phyloP scores from a whole-genome alignment of 1,140 invertebrate species.

The Bombus turneri region DNA sequence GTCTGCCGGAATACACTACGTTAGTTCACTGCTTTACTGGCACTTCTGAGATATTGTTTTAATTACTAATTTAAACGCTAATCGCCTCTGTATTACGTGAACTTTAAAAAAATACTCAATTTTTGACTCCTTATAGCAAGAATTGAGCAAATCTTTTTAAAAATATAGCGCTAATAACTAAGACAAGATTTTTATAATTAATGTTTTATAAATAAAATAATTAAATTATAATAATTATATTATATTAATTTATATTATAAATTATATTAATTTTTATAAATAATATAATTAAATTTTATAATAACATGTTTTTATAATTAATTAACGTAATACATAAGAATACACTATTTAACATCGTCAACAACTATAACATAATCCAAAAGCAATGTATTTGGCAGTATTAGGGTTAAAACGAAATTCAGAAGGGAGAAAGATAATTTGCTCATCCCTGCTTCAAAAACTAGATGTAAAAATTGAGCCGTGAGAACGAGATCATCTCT shows the following conservation, averaged over 20 bases:
- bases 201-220: background rate
- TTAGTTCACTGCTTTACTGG: slow-evolving; percentile 64
- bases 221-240: too few species aligned
- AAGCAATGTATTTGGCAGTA: slow-evolving; percentile 39
- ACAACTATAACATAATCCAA: background rate
- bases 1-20: slow-evolving; percentile 51
- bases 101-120: slow-evolving; percentile 70
- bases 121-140: slow-evolving; percentile 59
- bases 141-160: slow-evolving; percentile 30
- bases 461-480: slow-evolving; percentile 62
- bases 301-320: background rate
- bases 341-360: background rate
- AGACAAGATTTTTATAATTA: background rate
- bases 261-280: background rate
- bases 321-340: background rate
- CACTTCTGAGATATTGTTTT: slow-evolving; percentile 65
- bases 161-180: background rate
- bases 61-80: slow-evolving; percentile 61
- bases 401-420: background rate
- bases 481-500: slow-evolving; percentile 21
- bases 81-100: slow-evolving; percentile 35
- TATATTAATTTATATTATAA: too few species aligned
- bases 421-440: background rate
- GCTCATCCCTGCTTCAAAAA: slow-evolving; percentile 36
- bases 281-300: too few species aligned